Evolutionary conservation across 2,888 invertebrate genomes (phyloP).

Genomic region (Rhingia rostrata): DNA sequence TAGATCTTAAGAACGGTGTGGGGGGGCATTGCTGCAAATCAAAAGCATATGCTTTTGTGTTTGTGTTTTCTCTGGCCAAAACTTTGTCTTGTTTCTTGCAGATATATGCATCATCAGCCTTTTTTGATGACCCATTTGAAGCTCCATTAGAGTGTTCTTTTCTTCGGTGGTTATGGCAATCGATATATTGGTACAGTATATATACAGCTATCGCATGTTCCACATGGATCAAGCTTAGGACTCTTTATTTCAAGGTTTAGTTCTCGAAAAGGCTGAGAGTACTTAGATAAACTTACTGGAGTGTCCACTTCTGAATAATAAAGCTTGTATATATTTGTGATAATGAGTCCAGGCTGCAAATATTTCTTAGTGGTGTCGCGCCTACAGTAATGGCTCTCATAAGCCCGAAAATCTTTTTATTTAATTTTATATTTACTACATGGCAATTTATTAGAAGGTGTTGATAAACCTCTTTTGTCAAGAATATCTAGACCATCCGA

Average conservation of each 20-base stretch:
- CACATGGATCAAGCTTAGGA: slow-evolving; percentile 14
- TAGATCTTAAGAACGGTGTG: too few species aligned
- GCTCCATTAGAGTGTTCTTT: too few species aligned
- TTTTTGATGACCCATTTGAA: too few species aligned
- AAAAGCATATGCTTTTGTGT: slow-evolving; percentile 18
- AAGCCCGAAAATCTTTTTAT: slow-evolving; percentile 9
- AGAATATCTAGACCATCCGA: too few species aligned
- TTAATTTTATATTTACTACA: slow-evolving; percentile 4
- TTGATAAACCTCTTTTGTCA: too few species aligned
- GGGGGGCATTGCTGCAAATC: slow-evolving; percentile 42
- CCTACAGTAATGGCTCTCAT: slow-evolving; percentile 1
- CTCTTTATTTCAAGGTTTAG: slow-evolving; percentile 24
- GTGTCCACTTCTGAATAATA: not conserved
- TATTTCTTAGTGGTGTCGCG: slow-evolving; percentile 15
- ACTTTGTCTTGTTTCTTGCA: slow-evolving; percentile 5
- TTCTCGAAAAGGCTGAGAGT: slow-evolving; percentile 4
- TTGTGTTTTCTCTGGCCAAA: slow-evolving; percentile 15
- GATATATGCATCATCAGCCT: slow-evolving; percentile 1
- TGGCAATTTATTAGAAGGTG: too few species aligned
- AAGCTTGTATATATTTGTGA: slow-evolving; percentile 6
- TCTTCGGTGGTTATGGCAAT: slow-evolving; percentile 16
- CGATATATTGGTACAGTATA: slow-evolving; percentile 16
- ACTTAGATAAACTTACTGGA: not conserved
- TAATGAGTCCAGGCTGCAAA: slow-evolving; percentile 12
- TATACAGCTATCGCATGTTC: slow-evolving; percentile 18